These are phyloP conservation scores for Orthonyx spaldingii DNA, from an alignment of 2,113 vertebrate genomes.

Conservation along the genomic window DNA sequence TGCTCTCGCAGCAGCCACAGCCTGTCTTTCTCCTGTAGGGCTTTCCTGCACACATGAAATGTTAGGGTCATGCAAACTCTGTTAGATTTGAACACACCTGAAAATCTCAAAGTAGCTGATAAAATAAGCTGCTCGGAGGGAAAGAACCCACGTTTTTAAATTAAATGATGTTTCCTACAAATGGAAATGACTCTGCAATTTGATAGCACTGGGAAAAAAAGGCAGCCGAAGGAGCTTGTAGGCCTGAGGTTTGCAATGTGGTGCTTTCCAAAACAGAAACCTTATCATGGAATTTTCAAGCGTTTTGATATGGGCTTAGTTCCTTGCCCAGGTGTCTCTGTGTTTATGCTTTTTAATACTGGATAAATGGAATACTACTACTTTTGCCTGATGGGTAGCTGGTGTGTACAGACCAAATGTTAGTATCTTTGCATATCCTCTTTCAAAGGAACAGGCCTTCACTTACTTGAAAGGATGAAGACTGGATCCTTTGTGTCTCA, in stretches of 20 bases:
- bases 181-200: background rate
- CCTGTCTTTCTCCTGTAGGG: conserved; percentile 82
- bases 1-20: conserved; percentile 89
- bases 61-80: background rate
- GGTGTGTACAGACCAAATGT: background rate
- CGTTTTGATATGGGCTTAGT: background rate
- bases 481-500: conserved; percentile 74
- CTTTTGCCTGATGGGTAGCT: background rate
- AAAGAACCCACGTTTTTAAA: background rate
- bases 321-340: background rate
- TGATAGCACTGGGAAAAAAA: background rate
- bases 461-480: conserved; percentile 85
- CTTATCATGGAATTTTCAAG: background rate
- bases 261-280: background rate
- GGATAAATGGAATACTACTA: background rate
- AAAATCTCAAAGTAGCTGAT: background rate
- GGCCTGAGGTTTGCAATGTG: background rate
- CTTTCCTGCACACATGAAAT: conserved; percentile 70
- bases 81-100: background rate
- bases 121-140: background rate
- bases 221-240: background rate
- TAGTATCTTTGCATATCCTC: background rate
- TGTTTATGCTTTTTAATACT: background rate
- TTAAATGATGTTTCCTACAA: background rate
- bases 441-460: background rate